Evolutionary conservation across 2,797 vertebrate genomes (phyloP), one percentile per base, ranked within the genome.

Genomic region (Percopsis omiscomaycus): DNA sequence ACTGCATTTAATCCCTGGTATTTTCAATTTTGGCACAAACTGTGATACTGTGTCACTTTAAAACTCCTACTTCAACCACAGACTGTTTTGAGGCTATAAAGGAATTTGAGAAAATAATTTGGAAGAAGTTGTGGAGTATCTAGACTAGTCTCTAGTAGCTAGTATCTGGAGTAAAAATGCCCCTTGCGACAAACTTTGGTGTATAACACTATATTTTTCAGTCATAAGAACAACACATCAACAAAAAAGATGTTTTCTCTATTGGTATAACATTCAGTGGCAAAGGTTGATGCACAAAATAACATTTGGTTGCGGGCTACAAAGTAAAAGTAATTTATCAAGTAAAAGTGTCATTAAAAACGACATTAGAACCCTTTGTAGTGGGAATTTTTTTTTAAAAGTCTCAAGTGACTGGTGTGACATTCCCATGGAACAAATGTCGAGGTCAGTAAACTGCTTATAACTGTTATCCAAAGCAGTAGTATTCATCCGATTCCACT

Each of bases 401-500:
- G 15, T 49, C 15, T 14, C 37, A 42, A 42, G 46, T 63, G 66
- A 53, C 15, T 8, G 15, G 5, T 29, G 56, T 67, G 68, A n/a
- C 66, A 62, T 53, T 45, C 16, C 61, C 46, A 63, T 45, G 59
- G 59, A 42, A 5, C 37, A 42, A 42, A 42, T 9, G 27, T 5
- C 3, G 15, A 52, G 15, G 27, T 52, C 50, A 2, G 2, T 6
- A 13, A 59, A 37, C 10, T 59, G 64, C 66, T 70, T 52, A 16
- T 61, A 32, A 4, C 62, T 49, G 73, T 88, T 91, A 98, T 92
- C 95, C 94, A 75, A 99, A 97, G 86, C 95, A 97, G 91, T 96
- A 96, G 92, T 98, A 98, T 70, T 97, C 96, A 2, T 98, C 95
- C 1, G 94, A 93, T 69, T 97, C 94, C 75, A 93, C 89, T 75